phyloP scores from a whole-genome alignment of 2,888 invertebrate genomes.

The Altica lythri region DNA sequence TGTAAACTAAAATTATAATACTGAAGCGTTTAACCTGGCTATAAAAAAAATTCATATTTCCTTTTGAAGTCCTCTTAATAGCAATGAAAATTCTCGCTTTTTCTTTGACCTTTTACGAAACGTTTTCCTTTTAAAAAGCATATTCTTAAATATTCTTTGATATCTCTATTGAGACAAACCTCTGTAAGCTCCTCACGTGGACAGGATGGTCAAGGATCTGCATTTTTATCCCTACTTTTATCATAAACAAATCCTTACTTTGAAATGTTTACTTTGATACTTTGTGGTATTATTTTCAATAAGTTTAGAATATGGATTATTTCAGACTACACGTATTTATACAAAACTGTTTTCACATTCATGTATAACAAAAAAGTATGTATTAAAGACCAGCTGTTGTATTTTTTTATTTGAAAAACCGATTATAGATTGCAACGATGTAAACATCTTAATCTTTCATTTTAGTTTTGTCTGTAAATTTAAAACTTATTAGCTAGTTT shows the following conservation, averaged over 20 bases:
- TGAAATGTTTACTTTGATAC: not conserved
- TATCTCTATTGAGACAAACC: constrained; percentile 6
- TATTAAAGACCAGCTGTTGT: too few relatives aligned
- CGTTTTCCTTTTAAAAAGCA: constrained; percentile 11
- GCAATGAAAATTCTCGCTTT: constrained; percentile 27
- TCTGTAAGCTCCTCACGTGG: not conserved
- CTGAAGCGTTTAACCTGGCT: not conserved
- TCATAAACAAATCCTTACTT: constrained; percentile 3
- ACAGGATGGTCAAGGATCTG: constrained; percentile 10
- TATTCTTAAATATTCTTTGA: constrained; percentile 20
- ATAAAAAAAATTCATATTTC: constrained; percentile 11
- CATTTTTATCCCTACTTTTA: constrained; percentile 11
- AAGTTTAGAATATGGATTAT: too few relatives aligned
- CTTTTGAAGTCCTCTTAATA: constrained; percentile 21
- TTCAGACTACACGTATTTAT: too few relatives aligned
- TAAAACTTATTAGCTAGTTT: too few relatives aligned
- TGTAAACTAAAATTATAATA: constrained; percentile 5
- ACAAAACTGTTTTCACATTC: too few relatives aligned
- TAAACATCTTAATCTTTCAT: too few relatives aligned
- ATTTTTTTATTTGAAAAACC: too few relatives aligned
- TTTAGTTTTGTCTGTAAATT: too few relatives aligned
- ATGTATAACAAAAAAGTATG: too few relatives aligned
- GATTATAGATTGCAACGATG: too few relatives aligned
- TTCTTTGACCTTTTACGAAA: constrained; percentile 18
- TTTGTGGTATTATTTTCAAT: constrained; percentile 12